Percentiles rank a stretch among this genome's conserved stretches.
Evolutionary conservation across 2,113 vertebrate species (phyloP).

Genomic region (Laticauda colubrina): DNA sequence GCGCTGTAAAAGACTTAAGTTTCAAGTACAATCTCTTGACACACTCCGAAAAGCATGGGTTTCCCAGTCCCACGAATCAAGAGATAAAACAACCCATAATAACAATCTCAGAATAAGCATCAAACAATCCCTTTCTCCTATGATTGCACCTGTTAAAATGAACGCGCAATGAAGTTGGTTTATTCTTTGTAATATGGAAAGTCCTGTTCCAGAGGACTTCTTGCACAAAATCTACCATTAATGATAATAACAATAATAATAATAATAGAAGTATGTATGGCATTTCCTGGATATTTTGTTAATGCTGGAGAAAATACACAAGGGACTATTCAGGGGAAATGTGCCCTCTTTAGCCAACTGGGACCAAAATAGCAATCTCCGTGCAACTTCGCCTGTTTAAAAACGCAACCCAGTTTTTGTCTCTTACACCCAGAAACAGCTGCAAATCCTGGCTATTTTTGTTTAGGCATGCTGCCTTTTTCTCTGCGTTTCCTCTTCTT

Average conservation of each 20-base stretch:
- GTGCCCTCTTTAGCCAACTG: background rate
- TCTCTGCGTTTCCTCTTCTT: background rate
- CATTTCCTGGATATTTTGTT: background rate
- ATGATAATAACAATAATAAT: background rate
- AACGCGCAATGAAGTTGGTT: background rate
- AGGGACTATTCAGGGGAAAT: no score
- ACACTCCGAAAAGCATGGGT: accelerated
- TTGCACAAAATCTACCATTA: background rate
- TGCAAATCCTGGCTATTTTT: background rate
- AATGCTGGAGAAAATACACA: background rate
- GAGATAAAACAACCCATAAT: background rate
- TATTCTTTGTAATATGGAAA: background rate
- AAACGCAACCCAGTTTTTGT: background rate
- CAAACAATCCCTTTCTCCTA: background rate
- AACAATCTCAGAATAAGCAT: background rate
- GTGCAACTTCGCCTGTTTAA: background rate
- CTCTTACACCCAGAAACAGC: background rate
- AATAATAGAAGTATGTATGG: background rate
- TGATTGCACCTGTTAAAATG: background rate
- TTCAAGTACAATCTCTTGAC: accelerated
- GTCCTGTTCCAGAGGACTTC: background rate
- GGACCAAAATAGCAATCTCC: background rate
- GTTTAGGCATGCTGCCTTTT: background rate
- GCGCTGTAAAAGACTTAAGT: background rate
- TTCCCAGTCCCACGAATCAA: accelerated